These are phyloP conservation scores for Trilocha varians DNA, from an alignment of 2,888 invertebrate species.

Conservation along the genomic window DNA sequence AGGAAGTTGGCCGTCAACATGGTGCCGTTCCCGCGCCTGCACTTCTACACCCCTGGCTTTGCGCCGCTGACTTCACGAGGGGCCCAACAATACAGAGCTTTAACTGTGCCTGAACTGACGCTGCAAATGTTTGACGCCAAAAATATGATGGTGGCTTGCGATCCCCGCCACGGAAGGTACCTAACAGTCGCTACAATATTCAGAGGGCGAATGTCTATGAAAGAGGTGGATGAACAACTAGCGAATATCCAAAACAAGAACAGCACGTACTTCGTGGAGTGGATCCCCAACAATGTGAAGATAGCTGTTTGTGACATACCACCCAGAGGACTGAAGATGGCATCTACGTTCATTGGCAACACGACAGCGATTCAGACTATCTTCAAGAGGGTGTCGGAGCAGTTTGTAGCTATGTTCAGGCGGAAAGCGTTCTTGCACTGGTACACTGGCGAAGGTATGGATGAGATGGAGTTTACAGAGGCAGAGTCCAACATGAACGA, in stretches of 20 bases:
- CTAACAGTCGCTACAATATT: slow-evolving; percentile 92
- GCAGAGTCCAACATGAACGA: slow-evolving; percentile 90
- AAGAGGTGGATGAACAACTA: slow-evolving; percentile 89
- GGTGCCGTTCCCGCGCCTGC: slow-evolving; percentile 78
- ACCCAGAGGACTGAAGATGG: slow-evolving; percentile 83
- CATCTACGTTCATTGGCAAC: slow-evolving; percentile 90
- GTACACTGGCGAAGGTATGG: slow-evolving; percentile 96
- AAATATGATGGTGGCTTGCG: slow-evolving; percentile 92
- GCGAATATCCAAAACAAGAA: slow-evolving; percentile 85
- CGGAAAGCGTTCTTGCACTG: slow-evolving; percentile 97
- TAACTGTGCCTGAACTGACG: slow-evolving; percentile 93
- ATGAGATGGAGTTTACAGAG: slow-evolving; percentile 93
- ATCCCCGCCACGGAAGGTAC: slow-evolving; percentile 91
- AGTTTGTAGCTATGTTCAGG: slow-evolving; percentile 94
- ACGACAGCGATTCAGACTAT: slow-evolving; percentile 89
- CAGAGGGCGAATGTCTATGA: slow-evolving; percentile 94
- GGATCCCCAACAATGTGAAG: slow-evolving; percentile 86
- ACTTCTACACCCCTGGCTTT: slow-evolving; percentile 73
- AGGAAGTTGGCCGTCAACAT: slow-evolving; percentile 62
- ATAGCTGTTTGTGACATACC: slow-evolving; percentile 88
- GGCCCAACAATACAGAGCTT: slow-evolving; percentile 88
- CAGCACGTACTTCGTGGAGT: slow-evolving; percentile 84
- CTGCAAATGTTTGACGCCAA: slow-evolving; percentile 76
- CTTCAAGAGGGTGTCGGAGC: slow-evolving; percentile 89
- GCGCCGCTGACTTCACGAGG: slow-evolving; percentile 85